Evolutionary conservation across 2,113 vertebrate genomes (phyloP), one percentile per base, ranked within the genome.

Genomic region (Lontra canadensis): DNA sequence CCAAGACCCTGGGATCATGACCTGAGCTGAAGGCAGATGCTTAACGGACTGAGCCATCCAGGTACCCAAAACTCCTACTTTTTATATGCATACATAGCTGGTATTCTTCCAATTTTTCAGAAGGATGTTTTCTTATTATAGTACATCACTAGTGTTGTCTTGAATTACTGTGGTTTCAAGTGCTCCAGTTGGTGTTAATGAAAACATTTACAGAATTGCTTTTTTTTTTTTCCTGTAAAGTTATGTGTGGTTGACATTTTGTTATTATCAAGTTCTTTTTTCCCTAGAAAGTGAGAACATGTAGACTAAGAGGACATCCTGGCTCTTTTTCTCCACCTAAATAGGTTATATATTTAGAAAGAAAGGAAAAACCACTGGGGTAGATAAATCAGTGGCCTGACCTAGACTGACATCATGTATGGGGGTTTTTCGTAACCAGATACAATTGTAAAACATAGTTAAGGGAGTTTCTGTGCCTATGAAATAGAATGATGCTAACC

Each of bases 181-280:
- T 69, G 57, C 15, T 29, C 14, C 2, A 52, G n/a, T 65, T 57
- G 14, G 42, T 49, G 93, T 94, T 55, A 74, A 93, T 83, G 63
- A 90, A 93, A 86, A 91, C 42, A 69, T 42, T 95, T 78, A 92
- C 39, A 65, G 39, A 84, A 83, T 86, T 87, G 63, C 21, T 80
- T 14, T 63, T 92, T 34, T 55, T 95, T 94, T 79, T 92, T 79
- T 92, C 25, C 92, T 80, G 36, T 94, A 42, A 78, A 82, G 85
- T 73, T 88, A 69, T 74, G 20, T 82, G 42, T 82, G 34, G 26
- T 90, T 91, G 74, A 7, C 36, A 89, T 73, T 85, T 78, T 90
- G 73, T 92, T 96, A 96, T 57, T 78, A 73, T 71, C 17, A 74
- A 86, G 25, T 65, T 82, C 20, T 12, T 88, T 78, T 76, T 57